Evolutionary conservation across 2,113 vertebrate genomes (phyloP).

Genomic region (Paratilapia polleni): DNA sequence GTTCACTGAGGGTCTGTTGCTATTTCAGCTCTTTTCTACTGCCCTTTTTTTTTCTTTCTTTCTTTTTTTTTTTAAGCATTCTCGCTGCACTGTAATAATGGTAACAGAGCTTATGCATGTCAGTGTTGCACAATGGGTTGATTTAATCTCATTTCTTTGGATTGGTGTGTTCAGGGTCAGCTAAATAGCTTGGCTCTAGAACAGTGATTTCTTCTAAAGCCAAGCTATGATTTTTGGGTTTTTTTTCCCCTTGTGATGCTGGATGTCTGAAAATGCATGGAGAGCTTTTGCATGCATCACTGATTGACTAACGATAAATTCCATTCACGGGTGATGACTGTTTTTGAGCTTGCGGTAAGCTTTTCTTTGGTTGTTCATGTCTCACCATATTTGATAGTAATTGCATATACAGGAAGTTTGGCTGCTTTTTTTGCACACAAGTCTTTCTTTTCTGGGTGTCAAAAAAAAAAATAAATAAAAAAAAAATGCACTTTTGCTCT

Average conservation of each 20-base stretch:
- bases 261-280: constrained; percentile 64
- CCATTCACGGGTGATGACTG: constrained; percentile 30
- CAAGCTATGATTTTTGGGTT: constrained; percentile 18
- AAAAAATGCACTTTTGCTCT: constrained; percentile 49
- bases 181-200: constrained; percentile 44
- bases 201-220: constrained; percentile 35
- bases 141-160: constrained; percentile 41
- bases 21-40: constrained; percentile 25
- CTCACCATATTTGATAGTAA: constrained; percentile 59
- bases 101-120: constrained; percentile 63
- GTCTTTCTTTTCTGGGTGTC: constrained; percentile 29
- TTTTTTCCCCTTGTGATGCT: constrained; percentile 32
- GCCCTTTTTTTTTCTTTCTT: background rate
- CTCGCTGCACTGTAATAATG: constrained; percentile 24
- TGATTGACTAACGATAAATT: constrained; percentile 56
- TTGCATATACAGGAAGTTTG: constrained; percentile 83
- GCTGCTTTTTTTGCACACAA: constrained; percentile 61
- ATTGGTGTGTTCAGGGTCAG: constrained; percentile 28
- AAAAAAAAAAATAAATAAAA: background rate
- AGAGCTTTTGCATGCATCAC: constrained; percentile 74
- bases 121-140: constrained; percentile 51
- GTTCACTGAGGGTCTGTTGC: constrained; percentile 52
- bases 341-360: constrained; percentile 31
- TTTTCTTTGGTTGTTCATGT: constrained; percentile 21
- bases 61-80: constrained; percentile 15